Conservation (phyloP, 2,888 invertebrate genomes). For the Eupeodes latifasciatus region DNA sequence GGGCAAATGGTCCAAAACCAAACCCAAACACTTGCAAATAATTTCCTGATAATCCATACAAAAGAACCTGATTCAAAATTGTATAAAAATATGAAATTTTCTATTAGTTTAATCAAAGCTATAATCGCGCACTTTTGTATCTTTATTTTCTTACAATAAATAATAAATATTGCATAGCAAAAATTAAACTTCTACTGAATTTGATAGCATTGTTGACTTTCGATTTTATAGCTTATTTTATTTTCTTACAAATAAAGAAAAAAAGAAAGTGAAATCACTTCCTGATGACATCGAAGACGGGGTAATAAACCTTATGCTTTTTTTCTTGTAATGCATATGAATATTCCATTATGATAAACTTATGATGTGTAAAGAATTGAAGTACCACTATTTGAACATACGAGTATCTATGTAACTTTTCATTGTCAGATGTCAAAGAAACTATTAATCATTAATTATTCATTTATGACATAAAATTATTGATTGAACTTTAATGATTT, state of each 20-base stretch:
- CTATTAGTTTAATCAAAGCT: not conserved
- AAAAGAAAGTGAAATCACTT: slow-evolving; percentile 23
- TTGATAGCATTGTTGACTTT: not conserved
- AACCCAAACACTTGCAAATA: slow-evolving; percentile 1
- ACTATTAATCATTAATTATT: not conserved
- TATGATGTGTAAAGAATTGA: not conserved
- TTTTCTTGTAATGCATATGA: not conserved
- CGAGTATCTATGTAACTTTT: too few species aligned
- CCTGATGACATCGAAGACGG: not conserved
- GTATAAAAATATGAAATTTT: not conserved
- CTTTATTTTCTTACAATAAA: not conserved
- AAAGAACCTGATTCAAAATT: slow-evolving; percentile 5
- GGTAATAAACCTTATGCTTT: not conserved
- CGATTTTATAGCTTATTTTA: slow-evolving; percentile 7
- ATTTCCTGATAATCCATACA: slow-evolving; percentile 11
- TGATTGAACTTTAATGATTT: not conserved
- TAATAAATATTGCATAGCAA: slow-evolving; percentile 19
- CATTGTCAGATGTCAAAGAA: too few species aligned
- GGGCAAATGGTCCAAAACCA: slow-evolving; percentile 3
- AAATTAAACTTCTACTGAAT: slow-evolving; percentile 9
- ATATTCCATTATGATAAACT: not conserved
- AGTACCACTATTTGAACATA: not conserved
- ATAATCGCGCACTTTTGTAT: too few species aligned
- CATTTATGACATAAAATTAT: not conserved
- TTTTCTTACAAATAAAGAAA: not conserved